These are phyloP conservation scores for Pachypanchax playfairii DNA, from an alignment of 2,113 vertebrate species.

Conservation along the genomic window DNA sequence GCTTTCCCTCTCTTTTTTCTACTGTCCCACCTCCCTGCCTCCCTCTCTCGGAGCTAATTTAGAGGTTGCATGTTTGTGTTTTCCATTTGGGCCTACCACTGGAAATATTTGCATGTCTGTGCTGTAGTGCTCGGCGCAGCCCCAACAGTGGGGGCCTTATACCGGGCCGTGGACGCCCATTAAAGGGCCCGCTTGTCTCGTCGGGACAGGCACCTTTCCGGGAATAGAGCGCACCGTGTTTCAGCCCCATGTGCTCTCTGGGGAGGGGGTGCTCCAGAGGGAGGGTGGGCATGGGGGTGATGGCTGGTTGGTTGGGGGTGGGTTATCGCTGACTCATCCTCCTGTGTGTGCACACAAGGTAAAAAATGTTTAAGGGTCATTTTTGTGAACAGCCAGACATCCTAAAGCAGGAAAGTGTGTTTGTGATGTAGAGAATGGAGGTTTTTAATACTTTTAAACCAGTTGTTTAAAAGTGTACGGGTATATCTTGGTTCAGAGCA, in stretches of 20 bases:
- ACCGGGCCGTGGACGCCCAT: constrained; percentile 71
- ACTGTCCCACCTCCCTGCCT: constrained; percentile 58
- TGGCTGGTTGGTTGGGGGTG: constrained; percentile 37
- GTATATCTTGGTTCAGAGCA: neutral
- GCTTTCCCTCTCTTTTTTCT: constrained; percentile 70
- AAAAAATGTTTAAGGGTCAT: constrained; percentile 40
- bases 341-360: constrained; percentile 38
- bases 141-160: constrained; percentile 80
- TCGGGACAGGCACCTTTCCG: constrained; percentile 78
- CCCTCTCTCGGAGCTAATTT: constrained; percentile 76
- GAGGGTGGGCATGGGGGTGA: constrained; percentile 50
- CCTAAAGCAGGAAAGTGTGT: neutral
- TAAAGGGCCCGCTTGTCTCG: constrained; percentile 80
- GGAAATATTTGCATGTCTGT: constrained; percentile 83
- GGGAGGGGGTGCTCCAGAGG: constrained; percentile 63
- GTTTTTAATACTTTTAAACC: constrained; percentile 2
- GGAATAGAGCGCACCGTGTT: constrained; percentile 79
- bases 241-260: constrained; percentile 59
- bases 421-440: constrained; percentile 5
- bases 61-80: constrained; percentile 80
- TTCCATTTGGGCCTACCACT: constrained; percentile 81
- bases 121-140: constrained; percentile 68
- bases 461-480: neutral
- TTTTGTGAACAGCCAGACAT: constrained; percentile 15
- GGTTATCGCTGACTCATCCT: constrained; percentile 70